Conservation (phyloP, 1,140 invertebrate genomes). For the Pachypeltis micranthus region DNA sequence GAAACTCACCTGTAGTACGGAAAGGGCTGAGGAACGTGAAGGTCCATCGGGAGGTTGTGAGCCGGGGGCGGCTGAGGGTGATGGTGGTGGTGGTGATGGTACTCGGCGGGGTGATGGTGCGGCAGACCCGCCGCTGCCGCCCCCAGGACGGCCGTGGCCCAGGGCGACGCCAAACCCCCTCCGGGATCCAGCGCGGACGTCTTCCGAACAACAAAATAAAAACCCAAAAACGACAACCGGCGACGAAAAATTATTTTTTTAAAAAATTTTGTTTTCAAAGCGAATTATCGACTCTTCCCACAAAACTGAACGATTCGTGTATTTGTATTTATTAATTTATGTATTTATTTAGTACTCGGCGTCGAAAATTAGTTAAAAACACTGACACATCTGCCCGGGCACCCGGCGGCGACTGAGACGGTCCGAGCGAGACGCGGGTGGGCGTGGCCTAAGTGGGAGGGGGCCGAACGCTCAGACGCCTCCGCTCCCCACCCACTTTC, state of each 20-base stretch:
- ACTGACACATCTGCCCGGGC: too few species aligned
- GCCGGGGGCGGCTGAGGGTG: constrained; percentile 39
- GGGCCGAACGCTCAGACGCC: constrained; percentile 10
- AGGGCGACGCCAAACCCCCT: constrained; percentile 33
- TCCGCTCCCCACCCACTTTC: background rate
- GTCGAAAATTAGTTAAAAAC: too few species aligned
- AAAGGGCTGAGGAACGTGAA: constrained; percentile 75
- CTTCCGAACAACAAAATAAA: constrained; percentile 5
- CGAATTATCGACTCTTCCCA: too few species aligned
- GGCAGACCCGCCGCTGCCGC: constrained; percentile 14
- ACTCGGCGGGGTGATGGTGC: constrained; percentile 35
- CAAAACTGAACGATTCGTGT: too few species aligned
- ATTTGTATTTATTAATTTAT: too few species aligned
- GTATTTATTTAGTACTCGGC: too few species aligned
- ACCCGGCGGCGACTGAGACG: constrained; percentile 23
- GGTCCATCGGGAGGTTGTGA: constrained; percentile 62
- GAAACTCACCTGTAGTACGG: constrained; percentile 67
- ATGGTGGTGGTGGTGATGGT: constrained; percentile 33
- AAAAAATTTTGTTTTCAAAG: too few species aligned
- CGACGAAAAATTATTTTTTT: background rate
- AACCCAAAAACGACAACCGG: constrained; percentile 33
- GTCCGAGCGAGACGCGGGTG: constrained; percentile 18
- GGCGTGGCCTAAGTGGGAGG: constrained; percentile 11
- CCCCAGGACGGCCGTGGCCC: constrained; percentile 40
- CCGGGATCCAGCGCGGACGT: constrained; percentile 16